These are phyloP conservation scores for Caenorhabditis macrosperma DNA, from an alignment of 2,888 invertebrate species.

Conservation along the genomic window DNA sequence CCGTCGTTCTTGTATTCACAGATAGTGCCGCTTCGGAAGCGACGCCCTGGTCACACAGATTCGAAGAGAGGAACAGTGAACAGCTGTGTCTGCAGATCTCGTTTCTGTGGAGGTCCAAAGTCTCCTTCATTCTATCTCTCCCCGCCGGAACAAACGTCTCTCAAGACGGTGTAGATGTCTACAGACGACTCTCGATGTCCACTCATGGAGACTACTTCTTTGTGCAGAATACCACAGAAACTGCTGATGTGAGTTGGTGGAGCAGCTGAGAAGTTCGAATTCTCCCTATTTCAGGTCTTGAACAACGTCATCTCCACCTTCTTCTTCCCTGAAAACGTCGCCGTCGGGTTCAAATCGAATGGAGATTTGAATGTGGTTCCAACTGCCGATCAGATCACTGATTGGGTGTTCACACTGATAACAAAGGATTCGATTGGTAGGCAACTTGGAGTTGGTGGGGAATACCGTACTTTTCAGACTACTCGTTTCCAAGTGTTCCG, in stretches of 20 bases:
- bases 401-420: conserved; percentile 25
- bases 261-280: too few relatives aligned
- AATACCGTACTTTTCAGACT: background rate
- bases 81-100: conserved; percentile 38
- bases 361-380: background rate
- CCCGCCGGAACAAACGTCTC: background rate
- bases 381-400: conserved; percentile 1
- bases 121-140: conserved; percentile 31
- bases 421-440: conserved; percentile 1
- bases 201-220: conserved; percentile 40
- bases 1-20: conserved; percentile 34
- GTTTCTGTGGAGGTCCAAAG: conserved; percentile 43
- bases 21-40: conserved; percentile 43
- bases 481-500: conserved; percentile 1
- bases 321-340: conserved; percentile 42
- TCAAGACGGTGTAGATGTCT: conserved; percentile 31
- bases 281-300: conserved; percentile 13
- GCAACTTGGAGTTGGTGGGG: background rate
- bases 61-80: conserved; percentile 25
- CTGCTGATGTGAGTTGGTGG: conserved; percentile 16
- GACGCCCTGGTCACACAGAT: conserved; percentile 27
- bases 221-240: conserved; percentile 7
- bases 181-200: conserved; percentile 31
- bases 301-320: conserved; percentile 15
- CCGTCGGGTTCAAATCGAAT: conserved; percentile 10